Percentiles rank a stretch among this genome's conserved stretches.
Conservation (phyloP, 2,888 invertebrate genomes). For the Ectemnius cavifrons region DNA sequence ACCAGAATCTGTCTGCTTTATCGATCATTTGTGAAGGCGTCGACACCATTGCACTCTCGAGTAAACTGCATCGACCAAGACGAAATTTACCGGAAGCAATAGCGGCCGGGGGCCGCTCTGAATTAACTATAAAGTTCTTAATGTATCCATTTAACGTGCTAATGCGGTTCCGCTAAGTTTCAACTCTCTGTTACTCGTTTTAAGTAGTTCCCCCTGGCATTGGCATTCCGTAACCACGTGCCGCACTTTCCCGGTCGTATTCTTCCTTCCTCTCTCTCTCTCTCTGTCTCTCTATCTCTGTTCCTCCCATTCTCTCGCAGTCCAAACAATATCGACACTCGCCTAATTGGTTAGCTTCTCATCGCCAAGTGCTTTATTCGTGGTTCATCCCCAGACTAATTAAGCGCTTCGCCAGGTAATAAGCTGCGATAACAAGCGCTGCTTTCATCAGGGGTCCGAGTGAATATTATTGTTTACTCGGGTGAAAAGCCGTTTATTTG, state of each 20-base stretch:
- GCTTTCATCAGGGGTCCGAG: not conserved
- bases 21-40: conserved; percentile 33
- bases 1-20: conserved; percentile 15
- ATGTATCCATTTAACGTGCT: conserved; percentile 49
- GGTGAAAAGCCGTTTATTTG: conserved; percentile 1
- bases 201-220: conserved; percentile 31
- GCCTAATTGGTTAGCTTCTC: too few species aligned
- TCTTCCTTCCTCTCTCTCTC: conserved; percentile 8
- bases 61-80: conserved; percentile 17
- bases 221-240: not conserved
- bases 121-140: conserved; percentile 52
- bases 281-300: not conserved
- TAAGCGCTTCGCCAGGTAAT: not conserved
- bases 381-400: not conserved
- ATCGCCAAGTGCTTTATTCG: too few species aligned
- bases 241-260: not conserved
- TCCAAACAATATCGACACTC: too few species aligned
- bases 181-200: conserved; percentile 29
- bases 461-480: not conserved
- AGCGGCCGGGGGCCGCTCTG: conserved; percentile 14
- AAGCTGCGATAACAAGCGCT: conserved; percentile 2
- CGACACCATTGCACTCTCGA: not conserved
- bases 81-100: conserved; percentile 48
- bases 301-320: not conserved
- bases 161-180: conserved; percentile 38